Evolutionary conservation across 2,888 invertebrate species (phyloP), one percentile per base, ranked within the genome.

Genomic region (Noctua comes): DNA sequence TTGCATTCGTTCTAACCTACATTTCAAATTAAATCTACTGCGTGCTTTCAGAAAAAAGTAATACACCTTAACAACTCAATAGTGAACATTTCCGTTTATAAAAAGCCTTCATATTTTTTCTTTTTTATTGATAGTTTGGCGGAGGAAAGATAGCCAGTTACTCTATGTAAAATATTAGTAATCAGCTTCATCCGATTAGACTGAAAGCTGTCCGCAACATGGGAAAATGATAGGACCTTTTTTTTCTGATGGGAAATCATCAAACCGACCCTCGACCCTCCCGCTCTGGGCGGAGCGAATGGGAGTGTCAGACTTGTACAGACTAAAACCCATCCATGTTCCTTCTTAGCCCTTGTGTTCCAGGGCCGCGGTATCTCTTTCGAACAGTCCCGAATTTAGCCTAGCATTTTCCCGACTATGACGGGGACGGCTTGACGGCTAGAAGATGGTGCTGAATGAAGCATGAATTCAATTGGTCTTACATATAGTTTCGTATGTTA

Each of bases 11-110:
- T 40, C 21, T 31, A 16, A 36, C 51, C 62, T 80, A 71, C 51
- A 80, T 80, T 80, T 64, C 54, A 43, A 69, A 79, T 69, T 8
- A 51, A 79, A 62, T 62, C 24, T 36, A 43, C 21, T 21, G 40
- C 24, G 68, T 31, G 10, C 79, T 68, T 48, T 79, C 40, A 68
- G 18, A 11, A 59, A n/a, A 59, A 21, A 51, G 27, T 68, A 51
- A 51, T 77, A 8, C 31, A n/a, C 48, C 43, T 43, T 7, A 43
- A 43, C 10, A 43, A 43, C 27, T 36, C 43, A 11, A 24, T 51
- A 48, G 21, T 71, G 27, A 40, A 62, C 2, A 76, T 43, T 31
- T 31, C 51, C 11, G 18, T 51, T n/a, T 64, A 43, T 40, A 48
- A 18, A 76, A 76, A 40, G 4, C 6, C 21, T 57, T 27, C 24